These are phyloP conservation scores for Lamprotornis superbus DNA, from an alignment of 2,113 vertebrate genomes.

Conservation along the genomic window DNA sequence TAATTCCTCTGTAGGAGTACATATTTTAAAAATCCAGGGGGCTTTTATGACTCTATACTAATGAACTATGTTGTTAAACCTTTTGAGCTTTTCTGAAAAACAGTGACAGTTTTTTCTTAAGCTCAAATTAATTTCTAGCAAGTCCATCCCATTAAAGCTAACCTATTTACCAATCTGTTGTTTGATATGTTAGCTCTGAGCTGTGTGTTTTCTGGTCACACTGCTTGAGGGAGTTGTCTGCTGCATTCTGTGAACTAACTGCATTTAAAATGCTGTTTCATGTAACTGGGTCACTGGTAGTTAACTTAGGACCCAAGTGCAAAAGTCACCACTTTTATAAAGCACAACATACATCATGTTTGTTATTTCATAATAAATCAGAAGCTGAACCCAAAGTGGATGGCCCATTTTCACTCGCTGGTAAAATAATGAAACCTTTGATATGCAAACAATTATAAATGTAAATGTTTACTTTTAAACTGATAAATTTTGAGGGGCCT, in stretches of 20 bases:
- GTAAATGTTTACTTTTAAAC: background rate
- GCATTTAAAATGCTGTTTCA: slow-evolving; percentile 26
- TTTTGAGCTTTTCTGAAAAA: slow-evolving; percentile 13
- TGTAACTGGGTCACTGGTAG: slow-evolving; percentile 29
- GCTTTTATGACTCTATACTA: background rate
- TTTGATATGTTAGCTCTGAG: slow-evolving; percentile 23
- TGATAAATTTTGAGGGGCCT: background rate
- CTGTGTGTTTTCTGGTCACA: slow-evolving; percentile 7
- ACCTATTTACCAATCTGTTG: slow-evolving; percentile 51
- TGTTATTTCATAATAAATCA: background rate
- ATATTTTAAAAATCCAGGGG: background rate
- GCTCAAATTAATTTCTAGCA: slow-evolving; percentile 12
- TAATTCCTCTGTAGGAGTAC: background rate
- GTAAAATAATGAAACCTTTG: slow-evolving; percentile 9
- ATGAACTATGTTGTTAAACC: background rate
- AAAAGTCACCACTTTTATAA: background rate
- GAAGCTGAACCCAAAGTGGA: background rate
- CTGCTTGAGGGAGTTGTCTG: slow-evolving; percentile 26
- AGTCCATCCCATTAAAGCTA: slow-evolving; percentile 37
- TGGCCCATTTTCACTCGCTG: background rate
- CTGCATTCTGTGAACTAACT: background rate
- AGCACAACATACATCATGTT: background rate
- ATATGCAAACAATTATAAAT: background rate
- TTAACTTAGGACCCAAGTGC: slow-evolving; percentile 14
- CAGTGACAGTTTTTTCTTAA: slow-evolving; percentile 10